phyloP scores from a whole-genome alignment of 2,113 vertebrate genomes.

The Gallinago media region DNA sequence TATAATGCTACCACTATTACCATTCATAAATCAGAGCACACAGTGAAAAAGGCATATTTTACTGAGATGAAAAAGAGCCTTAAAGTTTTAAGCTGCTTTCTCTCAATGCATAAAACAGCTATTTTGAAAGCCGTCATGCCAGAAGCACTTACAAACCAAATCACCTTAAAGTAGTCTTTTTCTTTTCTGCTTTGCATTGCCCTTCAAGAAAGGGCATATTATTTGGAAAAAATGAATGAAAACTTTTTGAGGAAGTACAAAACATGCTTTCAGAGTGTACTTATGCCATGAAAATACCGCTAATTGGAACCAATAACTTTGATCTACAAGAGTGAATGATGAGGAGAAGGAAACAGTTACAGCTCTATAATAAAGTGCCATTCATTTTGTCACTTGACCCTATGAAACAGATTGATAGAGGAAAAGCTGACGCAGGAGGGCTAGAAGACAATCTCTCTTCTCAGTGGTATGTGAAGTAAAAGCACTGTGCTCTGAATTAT shows the following conservation, averaged over 20 bases:
- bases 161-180: background rate
- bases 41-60: conserved; percentile 22
- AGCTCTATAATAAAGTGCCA: background rate
- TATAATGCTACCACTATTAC: background rate
- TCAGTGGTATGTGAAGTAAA: background rate
- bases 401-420: background rate
- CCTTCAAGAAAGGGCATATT: background rate
- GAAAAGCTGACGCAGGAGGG: background rate
- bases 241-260: background rate
- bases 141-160: background rate
- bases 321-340: background rate
- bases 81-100: conserved; percentile 36
- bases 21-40: conserved; percentile 25
- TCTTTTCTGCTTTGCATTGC: background rate
- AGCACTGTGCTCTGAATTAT: background rate
- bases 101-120: conserved; percentile 14
- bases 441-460: background rate
- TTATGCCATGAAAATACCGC: background rate
- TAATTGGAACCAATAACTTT: background rate
- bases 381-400: background rate
- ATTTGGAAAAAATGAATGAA: background rate
- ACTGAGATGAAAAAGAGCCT: background rate
- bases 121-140: background rate
- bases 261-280: background rate
- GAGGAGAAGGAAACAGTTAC: background rate